A percentile compares a stretch with the other conserved stretches of the same genome.
phyloP scores from a whole-genome alignment of 1,140 invertebrate genomes.

The Copidosoma floridanum region DNA sequence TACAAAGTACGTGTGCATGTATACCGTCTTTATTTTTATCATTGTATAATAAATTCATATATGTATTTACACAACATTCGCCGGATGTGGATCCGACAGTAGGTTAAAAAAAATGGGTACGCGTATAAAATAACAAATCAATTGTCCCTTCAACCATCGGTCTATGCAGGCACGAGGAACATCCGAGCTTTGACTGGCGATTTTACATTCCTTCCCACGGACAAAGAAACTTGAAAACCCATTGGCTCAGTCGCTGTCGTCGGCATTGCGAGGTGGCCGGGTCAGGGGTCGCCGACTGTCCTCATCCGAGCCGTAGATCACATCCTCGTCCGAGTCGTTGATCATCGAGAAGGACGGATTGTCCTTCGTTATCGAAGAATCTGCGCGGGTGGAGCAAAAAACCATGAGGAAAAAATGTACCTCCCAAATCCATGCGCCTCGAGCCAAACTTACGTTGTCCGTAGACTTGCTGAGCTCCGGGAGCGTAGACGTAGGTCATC shows the following conservation, averaged over 20 bases:
- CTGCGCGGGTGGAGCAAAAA: constrained; percentile 52
- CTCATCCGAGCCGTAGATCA: constrained; percentile 92
- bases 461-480: constrained; percentile 75
- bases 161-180: neutral
- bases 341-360: constrained; percentile 98
- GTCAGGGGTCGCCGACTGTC: constrained; percentile 77
- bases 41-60: constrained; percentile 1
- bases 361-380: constrained; percentile 89
- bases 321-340: constrained; percentile 96
- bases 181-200: neutral
- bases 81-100: too few species aligned
- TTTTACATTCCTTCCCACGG: neutral
- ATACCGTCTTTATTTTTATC: neutral
- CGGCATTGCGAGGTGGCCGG: constrained; percentile 61
- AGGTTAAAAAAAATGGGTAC: constrained; percentile 25
- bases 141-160: neutral
- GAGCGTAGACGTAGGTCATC: constrained; percentile 93
- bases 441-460: constrained; percentile 66
- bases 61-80: too few species aligned
- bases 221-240: neutral
- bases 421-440: constrained; percentile 4
- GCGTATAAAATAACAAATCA: constrained; percentile 24
- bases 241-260: constrained; percentile 64
- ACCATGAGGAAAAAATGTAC: constrained; percentile 18
- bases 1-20: neutral